phyloP scores from a whole-genome alignment of 2,113 vertebrate species.

The Siniperca chuatsi region DNA sequence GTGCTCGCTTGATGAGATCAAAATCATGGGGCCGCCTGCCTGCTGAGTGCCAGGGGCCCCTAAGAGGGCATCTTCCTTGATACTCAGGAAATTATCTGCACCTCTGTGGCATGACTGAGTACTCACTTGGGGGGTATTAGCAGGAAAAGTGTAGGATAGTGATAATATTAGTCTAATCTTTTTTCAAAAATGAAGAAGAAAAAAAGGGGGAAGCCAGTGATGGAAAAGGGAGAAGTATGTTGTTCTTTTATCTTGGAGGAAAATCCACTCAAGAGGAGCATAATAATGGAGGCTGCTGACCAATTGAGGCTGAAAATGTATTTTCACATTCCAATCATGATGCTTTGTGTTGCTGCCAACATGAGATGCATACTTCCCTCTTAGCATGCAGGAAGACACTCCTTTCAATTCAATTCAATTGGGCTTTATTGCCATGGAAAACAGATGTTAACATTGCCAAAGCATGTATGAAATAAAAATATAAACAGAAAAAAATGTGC shows the following conservation, averaged over 20 bases:
- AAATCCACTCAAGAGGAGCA: slow-evolving; percentile 36
- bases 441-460: no score
- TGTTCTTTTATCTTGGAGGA: slow-evolving; percentile 30
- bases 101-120: slow-evolving; percentile 36
- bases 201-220: background rate
- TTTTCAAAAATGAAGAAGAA: background rate
- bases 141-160: slow-evolving; percentile 9
- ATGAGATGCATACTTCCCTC: slow-evolving; percentile 31
- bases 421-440: no score
- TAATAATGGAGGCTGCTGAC: background rate
- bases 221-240: background rate
- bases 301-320: slow-evolving; percentile 33
- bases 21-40: slow-evolving; percentile 53
- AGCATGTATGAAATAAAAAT: no score
- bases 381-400: slow-evolving; percentile 63
- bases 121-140: slow-evolving; percentile 7
- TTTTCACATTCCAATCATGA: slow-evolving; percentile 59
- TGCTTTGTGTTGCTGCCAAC: slow-evolving; percentile 37
- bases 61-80: slow-evolving; percentile 44
- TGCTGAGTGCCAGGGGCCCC: slow-evolving; percentile 60
- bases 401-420: background rate
- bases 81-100: slow-evolving; percentile 47
- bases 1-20: slow-evolving; percentile 76
- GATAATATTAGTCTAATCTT: slow-evolving; percentile 33
- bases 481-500: no score